Evolutionary conservation across 2,888 invertebrate species (phyloP).

Genomic region (Cephus runcator): DNA sequence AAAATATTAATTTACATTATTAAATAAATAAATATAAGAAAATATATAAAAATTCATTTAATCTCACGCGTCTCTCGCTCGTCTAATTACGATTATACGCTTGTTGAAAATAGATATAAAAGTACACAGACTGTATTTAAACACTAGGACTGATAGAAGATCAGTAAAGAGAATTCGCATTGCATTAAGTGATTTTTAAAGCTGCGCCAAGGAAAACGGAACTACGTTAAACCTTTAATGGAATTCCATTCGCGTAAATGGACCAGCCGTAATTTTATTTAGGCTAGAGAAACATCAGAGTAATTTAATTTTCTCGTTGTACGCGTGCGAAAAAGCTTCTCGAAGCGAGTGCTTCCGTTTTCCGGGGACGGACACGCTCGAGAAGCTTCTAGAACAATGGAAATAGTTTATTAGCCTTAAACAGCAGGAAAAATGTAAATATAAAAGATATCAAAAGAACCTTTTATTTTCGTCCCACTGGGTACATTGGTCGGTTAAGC

Average conservation of each 20-base stretch:
- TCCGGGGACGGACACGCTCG: background rate
- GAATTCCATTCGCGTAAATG: conserved; percentile 21
- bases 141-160: background rate
- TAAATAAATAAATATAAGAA: background rate
- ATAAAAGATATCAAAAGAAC: background rate
- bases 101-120: background rate
- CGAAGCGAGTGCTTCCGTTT: background rate
- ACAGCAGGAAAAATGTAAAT: background rate
- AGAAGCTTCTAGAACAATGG: background rate
- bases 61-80: no score
- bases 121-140: background rate
- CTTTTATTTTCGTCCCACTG: background rate
- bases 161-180: background rate
- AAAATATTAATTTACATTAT: background rate
- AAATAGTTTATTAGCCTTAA: background rate
- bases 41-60: no score
- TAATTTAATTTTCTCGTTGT: conserved; percentile 23
- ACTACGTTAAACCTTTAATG: conserved; percentile 9
- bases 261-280: conserved; percentile 23
- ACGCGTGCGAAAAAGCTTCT: background rate
- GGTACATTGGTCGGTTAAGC: background rate
- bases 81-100: no score
- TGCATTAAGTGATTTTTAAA: background rate
- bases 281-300: conserved; percentile 17
- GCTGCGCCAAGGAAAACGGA: conserved; percentile 6